Conservation (phyloP, 2,797 vertebrate genomes). For the Parambassis ranga region DNA sequence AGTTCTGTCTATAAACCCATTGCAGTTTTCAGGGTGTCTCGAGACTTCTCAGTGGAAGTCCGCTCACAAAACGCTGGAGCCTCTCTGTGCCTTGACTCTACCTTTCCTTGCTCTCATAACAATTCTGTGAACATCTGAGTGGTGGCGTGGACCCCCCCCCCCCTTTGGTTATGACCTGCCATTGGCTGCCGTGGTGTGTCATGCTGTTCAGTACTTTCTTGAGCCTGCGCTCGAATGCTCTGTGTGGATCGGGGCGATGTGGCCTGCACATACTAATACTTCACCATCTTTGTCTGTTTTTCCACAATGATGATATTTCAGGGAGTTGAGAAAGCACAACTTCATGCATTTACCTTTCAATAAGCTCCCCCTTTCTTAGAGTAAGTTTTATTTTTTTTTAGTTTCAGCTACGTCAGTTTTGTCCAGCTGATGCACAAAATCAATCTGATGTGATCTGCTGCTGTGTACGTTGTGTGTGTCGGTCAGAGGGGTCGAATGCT, state of each 20-base stretch:
- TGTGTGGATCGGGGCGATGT: slow-evolving; percentile 56
- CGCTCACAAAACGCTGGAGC: slow-evolving; percentile 63
- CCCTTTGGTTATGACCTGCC: slow-evolving; percentile 62
- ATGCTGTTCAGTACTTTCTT: slow-evolving; percentile 91
- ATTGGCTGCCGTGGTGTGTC: slow-evolving; percentile 95
- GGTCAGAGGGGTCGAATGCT: slow-evolving; percentile 47
- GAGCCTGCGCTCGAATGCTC: slow-evolving; percentile 59
- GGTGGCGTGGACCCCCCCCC: slow-evolving; percentile 43
- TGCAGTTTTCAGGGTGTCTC: slow-evolving; percentile 54
- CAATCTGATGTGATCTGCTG: slow-evolving; percentile 45
- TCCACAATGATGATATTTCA: slow-evolving; percentile 58
- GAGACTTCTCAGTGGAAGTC: slow-evolving; percentile 29
- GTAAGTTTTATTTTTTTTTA: slow-evolving; percentile 41
- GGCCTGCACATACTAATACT: slow-evolving; percentile 70
- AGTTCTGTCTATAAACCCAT: slow-evolving; percentile 47
- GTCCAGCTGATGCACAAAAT: slow-evolving; percentile 44
- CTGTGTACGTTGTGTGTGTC: slow-evolving; percentile 35
- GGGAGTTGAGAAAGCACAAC: slow-evolving; percentile 55
- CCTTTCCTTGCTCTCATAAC: slow-evolving; percentile 60
- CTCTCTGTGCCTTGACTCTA: slow-evolving; percentile 56
- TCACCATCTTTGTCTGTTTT: slow-evolving; percentile 60
- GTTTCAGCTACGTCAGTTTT: slow-evolving; percentile 44
- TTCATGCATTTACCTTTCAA: slow-evolving; percentile 67
- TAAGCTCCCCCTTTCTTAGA: slow-evolving; percentile 53
- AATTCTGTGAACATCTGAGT: slow-evolving; percentile 43